These are phyloP conservation scores for Lytechinus pictus DNA, from an alignment of 35 echinoderm and acorn worm species.

Conservation along the genomic window DNA sequence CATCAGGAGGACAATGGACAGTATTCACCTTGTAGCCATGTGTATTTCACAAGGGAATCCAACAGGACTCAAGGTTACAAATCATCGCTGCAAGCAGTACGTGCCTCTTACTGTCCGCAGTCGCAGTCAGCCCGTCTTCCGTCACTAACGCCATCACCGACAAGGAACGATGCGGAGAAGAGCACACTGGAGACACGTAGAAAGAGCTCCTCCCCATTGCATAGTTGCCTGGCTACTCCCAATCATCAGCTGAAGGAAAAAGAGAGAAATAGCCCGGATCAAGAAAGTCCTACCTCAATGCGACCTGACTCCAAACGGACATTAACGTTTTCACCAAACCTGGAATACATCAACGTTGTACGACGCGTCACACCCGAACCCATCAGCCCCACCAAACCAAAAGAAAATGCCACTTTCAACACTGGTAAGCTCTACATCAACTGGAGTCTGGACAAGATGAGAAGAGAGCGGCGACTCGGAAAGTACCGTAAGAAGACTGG, in stretches of 20 bases:
- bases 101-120: background rate
- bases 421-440: conserved; percentile 29
- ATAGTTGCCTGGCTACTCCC: background rate
- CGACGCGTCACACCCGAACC: background rate
- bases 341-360: conserved; percentile 47
- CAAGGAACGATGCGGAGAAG: background rate
- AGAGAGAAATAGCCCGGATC: background rate
- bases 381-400: background rate
- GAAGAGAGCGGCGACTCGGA: background rate
- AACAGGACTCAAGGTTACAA: background rate
- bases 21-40: background rate
- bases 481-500: background rate
- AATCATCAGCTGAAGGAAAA: background rate
- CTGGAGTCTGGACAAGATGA: conserved; percentile 45
- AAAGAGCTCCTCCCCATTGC: background rate
- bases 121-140: conserved; percentile 3
- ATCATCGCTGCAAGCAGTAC: conserved; percentile 30
- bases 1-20: background rate
- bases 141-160: background rate
- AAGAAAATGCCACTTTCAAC: background rate
- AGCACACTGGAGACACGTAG: background rate
- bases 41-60: conserved; percentile 25
- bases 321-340: conserved; percentile 29
- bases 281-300: background rate
- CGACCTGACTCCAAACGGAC: background rate